Conservation (phyloP, 2,888 invertebrate species). For the Drosophila subsilvestris region DNA sequence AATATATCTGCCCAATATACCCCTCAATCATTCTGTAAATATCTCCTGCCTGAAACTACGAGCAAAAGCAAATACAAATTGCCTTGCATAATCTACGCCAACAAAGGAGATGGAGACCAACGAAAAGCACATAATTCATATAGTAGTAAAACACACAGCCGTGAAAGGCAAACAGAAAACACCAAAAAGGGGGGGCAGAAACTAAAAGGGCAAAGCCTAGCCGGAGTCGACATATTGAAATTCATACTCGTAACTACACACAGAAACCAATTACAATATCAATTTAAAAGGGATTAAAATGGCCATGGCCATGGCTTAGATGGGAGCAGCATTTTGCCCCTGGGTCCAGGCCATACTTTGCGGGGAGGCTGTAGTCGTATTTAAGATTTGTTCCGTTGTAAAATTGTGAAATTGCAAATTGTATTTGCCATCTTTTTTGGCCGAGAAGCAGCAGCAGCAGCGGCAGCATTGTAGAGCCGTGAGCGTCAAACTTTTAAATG, state of each 20-base stretch:
- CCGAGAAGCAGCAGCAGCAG: no score
- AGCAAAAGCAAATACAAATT: slow-evolving; percentile 36
- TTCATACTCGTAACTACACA: slow-evolving; percentile 64
- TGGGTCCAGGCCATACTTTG: slow-evolving; percentile 39
- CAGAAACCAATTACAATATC: slow-evolving; percentile 79
- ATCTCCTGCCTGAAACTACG: slow-evolving; percentile 3
- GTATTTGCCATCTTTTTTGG: slow-evolving; percentile 40
- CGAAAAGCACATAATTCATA: slow-evolving; percentile 38
- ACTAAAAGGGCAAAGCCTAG: slow-evolving; percentile 30
- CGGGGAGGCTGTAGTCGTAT: slow-evolving; percentile 28
- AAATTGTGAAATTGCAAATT: slow-evolving; percentile 66
- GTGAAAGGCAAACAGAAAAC: slow-evolving; percentile 36
- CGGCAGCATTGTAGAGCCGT: slow-evolving; percentile 2
- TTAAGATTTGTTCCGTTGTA: slow-evolving; percentile 47
- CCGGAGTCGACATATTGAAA: slow-evolving; percentile 68
- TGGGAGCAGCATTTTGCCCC: slow-evolving; percentile 5
- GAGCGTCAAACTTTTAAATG: slow-evolving; percentile 58
- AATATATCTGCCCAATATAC: slow-evolving; percentile 1
- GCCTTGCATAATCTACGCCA: slow-evolving; percentile 20
- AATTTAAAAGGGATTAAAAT: slow-evolving; percentile 79
- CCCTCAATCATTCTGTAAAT: neutral
- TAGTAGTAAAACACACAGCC: slow-evolving; percentile 2
- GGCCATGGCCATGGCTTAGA: slow-evolving; percentile 52
- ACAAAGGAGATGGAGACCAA: neutral
- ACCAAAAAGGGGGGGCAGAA: neutral